A percentile compares a stretch with the other conserved stretches of the same genome.
phyloP scores from a whole-genome alignment of 2,888 invertebrate species.

The Cecidostiba fungosa region DNA sequence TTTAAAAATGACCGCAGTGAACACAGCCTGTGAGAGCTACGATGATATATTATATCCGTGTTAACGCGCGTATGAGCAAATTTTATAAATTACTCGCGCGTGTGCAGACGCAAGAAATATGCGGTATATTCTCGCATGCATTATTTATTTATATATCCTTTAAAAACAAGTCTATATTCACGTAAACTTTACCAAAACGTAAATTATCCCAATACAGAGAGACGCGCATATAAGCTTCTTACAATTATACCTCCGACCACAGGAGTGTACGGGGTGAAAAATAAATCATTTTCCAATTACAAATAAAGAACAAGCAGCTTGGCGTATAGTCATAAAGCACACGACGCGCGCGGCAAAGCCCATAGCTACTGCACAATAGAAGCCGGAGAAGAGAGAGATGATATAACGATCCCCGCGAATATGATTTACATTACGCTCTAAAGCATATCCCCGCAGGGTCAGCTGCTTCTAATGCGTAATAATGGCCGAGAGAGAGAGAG shows the following conservation, averaged over 20 bases:
- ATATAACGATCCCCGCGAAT: constrained; percentile 42
- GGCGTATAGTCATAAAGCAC: neutral
- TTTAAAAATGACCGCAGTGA: neutral
- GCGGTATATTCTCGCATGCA: neutral
- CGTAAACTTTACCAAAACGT: neutral
- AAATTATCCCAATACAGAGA: neutral
- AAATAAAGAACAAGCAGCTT: neutral
- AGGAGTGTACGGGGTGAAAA: neutral
- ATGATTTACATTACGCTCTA: constrained; percentile 73
- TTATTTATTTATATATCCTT: neutral
- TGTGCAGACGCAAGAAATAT: neutral
- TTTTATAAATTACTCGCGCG: constrained; percentile 25
- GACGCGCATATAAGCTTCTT: neutral
- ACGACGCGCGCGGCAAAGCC: neutral
- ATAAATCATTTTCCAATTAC: constrained; percentile 20
- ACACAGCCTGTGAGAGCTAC: neutral
- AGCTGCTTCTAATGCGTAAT: constrained; percentile 71
- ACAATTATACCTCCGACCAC: neutral
- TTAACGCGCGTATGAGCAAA: constrained; percentile 14
- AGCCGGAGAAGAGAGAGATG: neutral
- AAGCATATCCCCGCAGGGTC: neutral
- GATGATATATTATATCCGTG: constrained; percentile 24
- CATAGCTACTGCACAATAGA: neutral
- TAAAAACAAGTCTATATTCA: neutral
- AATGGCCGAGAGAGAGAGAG: constrained; percentile 70